These are phyloP conservation scores for Solenopsis invicta DNA, from an alignment of 1,140 invertebrate species.

Conservation along the genomic window DNA sequence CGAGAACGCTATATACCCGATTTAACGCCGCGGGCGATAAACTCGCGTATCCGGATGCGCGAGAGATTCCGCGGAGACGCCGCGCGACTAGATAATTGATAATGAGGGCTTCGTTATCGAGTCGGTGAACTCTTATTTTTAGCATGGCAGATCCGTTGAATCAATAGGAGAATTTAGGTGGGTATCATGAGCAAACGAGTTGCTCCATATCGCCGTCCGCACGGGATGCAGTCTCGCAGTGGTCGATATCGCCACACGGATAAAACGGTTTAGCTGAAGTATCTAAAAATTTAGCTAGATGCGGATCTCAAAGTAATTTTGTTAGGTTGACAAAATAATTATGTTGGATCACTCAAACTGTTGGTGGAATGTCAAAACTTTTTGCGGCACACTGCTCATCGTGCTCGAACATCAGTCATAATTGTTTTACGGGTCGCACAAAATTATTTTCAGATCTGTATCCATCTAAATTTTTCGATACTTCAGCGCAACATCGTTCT, in stretches of 20 bases:
- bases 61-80: conserved; percentile 21
- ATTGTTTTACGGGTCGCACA: no score
- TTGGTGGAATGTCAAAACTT: no score
- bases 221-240: conserved; percentile 13
- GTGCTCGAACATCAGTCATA: no score
- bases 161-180: conserved; percentile 22
- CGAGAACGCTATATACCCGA: neutral
- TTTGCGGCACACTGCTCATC: no score
- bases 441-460: no score
- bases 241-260: conserved; percentile 19
- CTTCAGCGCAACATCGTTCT: no score
- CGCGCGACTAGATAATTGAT: conserved; percentile 17
- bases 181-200: neutral
- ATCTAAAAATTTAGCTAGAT: no score
- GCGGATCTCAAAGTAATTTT: no score
- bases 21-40: conserved; percentile 51
- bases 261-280: no score
- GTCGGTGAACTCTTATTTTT: conserved; percentile 23
- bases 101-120: neutral
- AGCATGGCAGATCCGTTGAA: neutral
- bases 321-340: no score
- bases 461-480: no score
- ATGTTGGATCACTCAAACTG: no score
- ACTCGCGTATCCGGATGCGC: conserved; percentile 14
- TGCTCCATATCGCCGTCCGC: neutral